Evolutionary conservation across 1,140 invertebrate species (phyloP), one percentile per base, ranked within the genome.

Genomic region (Hirudo medicinalis): DNA sequence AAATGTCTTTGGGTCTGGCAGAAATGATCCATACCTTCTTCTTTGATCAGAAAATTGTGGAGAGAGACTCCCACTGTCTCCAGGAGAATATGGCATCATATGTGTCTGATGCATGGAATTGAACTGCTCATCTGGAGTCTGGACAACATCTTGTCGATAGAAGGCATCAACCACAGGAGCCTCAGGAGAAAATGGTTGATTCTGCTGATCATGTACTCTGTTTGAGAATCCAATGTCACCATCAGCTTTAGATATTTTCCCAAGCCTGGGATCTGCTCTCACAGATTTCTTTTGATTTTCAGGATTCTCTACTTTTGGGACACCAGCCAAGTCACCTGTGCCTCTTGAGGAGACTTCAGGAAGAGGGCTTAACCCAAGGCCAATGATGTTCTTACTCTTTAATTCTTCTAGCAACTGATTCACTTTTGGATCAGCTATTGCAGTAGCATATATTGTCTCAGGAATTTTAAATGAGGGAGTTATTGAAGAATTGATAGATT

Each of bases 1-100:
- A 63, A 63, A 63, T 25, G 57, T 63, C 29, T 63, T 63, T 25
- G 57, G 57, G 29, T 63, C 57, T 63, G 57, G 57, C 22, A 63
- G 57, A 32, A 63, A 63, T 13, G 57, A 63, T 63, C 57, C 57
- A 63, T 25, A 63, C 29, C 57, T 22, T 63, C 29, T 63, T n/a
- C 57, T 63, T 25, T 22, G 57, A 13, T 63, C 57, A 15, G 22
- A 32, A 63, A 25, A 63, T 6, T 49, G 43, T 49, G 43, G 43
- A 49, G 43, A 49, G 43, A 49, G 43, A 49, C 43, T 49, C 43
- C 43, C 29, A 22, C 4, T 25, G 2, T 63, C 57, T 15, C 57
- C 22, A 63, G 57, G 57, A 22, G 57, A 63, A 63, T 63, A 49
- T 49, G 43, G 43, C 43, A 49, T 49, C 43, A 49, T 49, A 49